Base-by-base conservation (phyloP, 1,140 invertebrate species). In the Lasioglossum baleicum region DNA sequence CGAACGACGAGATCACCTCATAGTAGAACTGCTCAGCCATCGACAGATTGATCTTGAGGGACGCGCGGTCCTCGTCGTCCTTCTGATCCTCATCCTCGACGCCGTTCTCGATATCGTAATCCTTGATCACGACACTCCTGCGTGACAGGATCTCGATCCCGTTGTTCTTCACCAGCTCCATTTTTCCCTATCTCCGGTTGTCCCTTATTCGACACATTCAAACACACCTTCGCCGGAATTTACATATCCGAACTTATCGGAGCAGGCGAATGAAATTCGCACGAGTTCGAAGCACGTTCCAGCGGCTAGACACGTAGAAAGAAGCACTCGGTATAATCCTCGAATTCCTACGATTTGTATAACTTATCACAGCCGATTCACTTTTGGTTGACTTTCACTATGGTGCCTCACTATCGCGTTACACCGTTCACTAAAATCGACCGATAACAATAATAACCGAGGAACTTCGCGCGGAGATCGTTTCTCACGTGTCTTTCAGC, bases 21-120 rank as follows among this genome's bases (percentile, higher is more conserved):
- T 92, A 92, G 89, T 93, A 93, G 87, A 93, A 91, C 75, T 92
- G 87, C 78, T 93, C 92, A 31, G 89, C 90, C 90, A 91, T 91
- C 60, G 92, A 93, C 17, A 93, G 89, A 86, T 93, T 89, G 83
- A 92, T 90, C 86, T 92, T 92, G 61, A 91, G 82, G 13, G 90
- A 91, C 20, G 84, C 83, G 26, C 87, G 81, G 83, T 91, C 90
- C 20, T 61, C 80, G 31, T 91, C 84, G 53, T 81, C 83, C 53
- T 26, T 75, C 7, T 61, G 66, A 7, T 82, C 61, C 20, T 86
- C 80, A n/a, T 87, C 86, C 13, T 91, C 86, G 56, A 87, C 89
- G 8, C 89, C 85, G 48, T 86, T 86, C 42, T 87, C 82, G 56
- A 83, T 80, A 75, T 80, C 81, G 84, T 90, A 91, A 88, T 92